Base-by-base conservation (phyloP, 2,797 vertebrate genomes). In the Setipinna tenuifilis region DNA sequence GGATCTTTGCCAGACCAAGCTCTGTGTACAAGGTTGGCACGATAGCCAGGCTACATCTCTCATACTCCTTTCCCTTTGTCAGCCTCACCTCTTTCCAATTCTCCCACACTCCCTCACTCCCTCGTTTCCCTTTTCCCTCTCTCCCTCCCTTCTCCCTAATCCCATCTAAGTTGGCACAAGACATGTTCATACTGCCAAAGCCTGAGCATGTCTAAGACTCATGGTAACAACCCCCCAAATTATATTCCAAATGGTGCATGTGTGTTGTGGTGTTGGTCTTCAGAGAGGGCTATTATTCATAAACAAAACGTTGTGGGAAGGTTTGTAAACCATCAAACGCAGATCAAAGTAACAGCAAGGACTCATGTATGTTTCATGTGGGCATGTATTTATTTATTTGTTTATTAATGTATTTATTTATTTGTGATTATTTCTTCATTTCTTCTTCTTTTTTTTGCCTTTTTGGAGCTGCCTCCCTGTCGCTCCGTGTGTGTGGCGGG, bases 131-230 rank as follows among this genome's bases (percentile, higher is more conserved):
- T 21, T 4, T 14, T 14, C n/a, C 11, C 21, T 50, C 21, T 44
- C 50, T 57, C n/a, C 23, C 59, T 2, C 12, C 71, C 83, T 19
- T 54, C 19, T 28, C 58, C 23, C 88, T 17, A 46, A 90, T 90
- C 89, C 88, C 59, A 83, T 88, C 54, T 80, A 90, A 91, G 87
- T 82, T 90, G 90, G 91, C 90, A 92, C 85, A 90, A 91, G 46
- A 91, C 92, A 85, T 89, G 91, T 93, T 92, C 87, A 88, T 81
- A 90, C 87, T 88, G 85, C 86, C 87, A 89, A 85, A 82, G 87
- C 85, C 61, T 85, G 85, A 44, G 83, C 54, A 83, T 62, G n/a
- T 54, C 0, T 2, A 87, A 89, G 86, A 89, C 87, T 87, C 88
- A 14, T 85, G 86, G 83, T 87, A 78, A 84, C 88, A 83, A 86